These are phyloP conservation scores for Valencia hispanica DNA, from an alignment of 2,797 vertebrate genomes.

Conservation along the genomic window DNA sequence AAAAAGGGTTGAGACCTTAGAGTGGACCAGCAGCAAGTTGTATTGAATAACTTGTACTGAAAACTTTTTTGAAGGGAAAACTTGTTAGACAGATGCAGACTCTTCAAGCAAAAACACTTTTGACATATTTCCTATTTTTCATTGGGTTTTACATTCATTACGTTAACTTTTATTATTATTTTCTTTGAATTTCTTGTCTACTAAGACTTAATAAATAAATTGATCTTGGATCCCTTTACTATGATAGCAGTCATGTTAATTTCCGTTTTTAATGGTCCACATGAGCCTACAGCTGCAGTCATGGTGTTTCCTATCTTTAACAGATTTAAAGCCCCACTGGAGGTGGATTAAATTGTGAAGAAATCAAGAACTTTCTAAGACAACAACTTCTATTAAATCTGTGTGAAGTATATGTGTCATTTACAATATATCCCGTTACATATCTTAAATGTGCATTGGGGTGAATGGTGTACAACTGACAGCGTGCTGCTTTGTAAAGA, in stretches of 20 bases:
- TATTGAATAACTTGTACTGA: neutral
- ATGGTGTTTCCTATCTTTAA: neutral
- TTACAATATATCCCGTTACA: neutral
- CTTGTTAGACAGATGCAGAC: neutral
- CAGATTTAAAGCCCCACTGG: neutral
- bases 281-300: neutral
- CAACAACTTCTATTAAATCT: neutral
- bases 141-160: neutral
- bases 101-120: neutral
- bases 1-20: neutral
- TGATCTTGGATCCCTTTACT: neutral
- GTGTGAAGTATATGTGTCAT: neutral
- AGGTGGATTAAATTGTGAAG: neutral
- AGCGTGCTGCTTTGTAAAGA: neutral
- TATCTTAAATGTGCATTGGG: no score
- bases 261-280: neutral
- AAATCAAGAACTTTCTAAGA: neutral
- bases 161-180: neutral
- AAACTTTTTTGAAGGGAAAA: neutral
- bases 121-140: neutral
- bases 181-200: neutral
- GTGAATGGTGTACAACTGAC: neutral
- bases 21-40: neutral
- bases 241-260: neutral
- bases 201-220: neutral